These are phyloP conservation scores for Vidua chalybeata DNA, from an alignment of 2,113 vertebrate genomes.

Conservation along the genomic window DNA sequence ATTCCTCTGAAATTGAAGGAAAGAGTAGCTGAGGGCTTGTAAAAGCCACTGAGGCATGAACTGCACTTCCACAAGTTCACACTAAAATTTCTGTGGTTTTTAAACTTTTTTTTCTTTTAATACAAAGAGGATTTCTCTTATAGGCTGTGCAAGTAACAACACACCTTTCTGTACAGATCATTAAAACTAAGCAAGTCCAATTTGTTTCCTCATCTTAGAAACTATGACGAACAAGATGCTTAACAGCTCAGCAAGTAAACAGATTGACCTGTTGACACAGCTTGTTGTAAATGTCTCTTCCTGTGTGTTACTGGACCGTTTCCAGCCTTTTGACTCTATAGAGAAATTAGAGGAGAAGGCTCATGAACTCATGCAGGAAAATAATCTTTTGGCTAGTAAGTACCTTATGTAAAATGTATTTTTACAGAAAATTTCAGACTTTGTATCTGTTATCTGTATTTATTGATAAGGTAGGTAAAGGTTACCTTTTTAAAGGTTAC, in stretches of 20 bases:
- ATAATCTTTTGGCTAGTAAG: conserved; percentile 77
- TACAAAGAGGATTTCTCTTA: background rate
- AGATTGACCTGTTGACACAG: conserved; percentile 51
- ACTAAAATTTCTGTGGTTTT: background rate
- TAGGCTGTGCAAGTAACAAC: background rate
- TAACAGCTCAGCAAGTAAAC: conserved; percentile 18
- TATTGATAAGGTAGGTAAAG: background rate
- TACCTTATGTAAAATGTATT: background rate
- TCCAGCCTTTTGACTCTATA: conserved; percentile 63
- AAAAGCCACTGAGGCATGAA: background rate
- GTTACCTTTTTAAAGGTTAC: background rate
- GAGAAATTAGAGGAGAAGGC: conserved; percentile 61
- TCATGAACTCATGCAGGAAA: conserved; percentile 64
- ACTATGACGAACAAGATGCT: conserved; percentile 11
- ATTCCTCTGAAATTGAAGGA: background rate
- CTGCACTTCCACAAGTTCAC: background rate
- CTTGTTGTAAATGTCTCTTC: conserved; percentile 72
- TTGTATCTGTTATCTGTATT: background rate
- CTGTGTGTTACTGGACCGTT: conserved; percentile 71
- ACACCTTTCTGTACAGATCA: background rate
- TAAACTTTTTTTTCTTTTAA: background rate
- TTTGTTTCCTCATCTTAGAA: conserved; percentile 44
- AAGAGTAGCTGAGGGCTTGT: background rate
- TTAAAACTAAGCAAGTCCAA: background rate
- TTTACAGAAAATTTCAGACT: background rate